Conservation (phyloP, 2,113 vertebrate genomes). For the Mixornis gularis region DNA sequence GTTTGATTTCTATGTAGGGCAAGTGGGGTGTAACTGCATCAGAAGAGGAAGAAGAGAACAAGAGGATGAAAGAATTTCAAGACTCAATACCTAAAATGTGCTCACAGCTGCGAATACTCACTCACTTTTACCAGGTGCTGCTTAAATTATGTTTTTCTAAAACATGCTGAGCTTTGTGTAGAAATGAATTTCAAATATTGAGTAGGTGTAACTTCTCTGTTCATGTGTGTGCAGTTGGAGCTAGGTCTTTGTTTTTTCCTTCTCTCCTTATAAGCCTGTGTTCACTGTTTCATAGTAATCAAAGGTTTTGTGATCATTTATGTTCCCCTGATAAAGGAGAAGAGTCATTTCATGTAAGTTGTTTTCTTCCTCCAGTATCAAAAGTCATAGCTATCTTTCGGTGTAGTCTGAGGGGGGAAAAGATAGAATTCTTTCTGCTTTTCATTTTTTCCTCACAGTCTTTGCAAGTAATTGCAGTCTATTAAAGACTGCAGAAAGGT, state of each 20-base stretch:
- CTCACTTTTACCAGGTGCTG: conserved; percentile 95
- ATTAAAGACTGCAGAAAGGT: neutral
- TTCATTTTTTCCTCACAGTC: neutral
- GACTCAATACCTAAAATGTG: conserved; percentile 93
- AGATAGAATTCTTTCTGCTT: neutral
- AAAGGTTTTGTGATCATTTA: neutral
- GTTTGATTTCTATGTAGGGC: conserved; percentile 70
- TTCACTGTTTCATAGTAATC: neutral
- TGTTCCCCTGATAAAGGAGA: neutral
- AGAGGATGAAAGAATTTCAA: conserved; percentile 84
- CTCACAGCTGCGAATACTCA: conserved; percentile 89
- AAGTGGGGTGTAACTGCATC: conserved; percentile 90
- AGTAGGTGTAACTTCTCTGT: neutral
- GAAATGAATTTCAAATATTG: neutral
- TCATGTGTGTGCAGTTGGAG: neutral
- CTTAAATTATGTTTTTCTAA: neutral
- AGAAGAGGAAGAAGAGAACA: conserved; percentile 86
- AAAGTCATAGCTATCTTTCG: neutral
- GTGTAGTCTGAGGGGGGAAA: neutral
- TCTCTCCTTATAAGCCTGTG: neutral
- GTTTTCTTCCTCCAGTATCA: neutral
- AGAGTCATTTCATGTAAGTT: neutral
- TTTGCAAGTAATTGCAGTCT: neutral
- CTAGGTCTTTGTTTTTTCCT: neutral
- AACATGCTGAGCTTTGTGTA: neutral